Evolutionary conservation across 2,797 vertebrate genomes (phyloP), one percentile per base, ranked within the genome.

Genomic region (Tragopan temminckii): DNA sequence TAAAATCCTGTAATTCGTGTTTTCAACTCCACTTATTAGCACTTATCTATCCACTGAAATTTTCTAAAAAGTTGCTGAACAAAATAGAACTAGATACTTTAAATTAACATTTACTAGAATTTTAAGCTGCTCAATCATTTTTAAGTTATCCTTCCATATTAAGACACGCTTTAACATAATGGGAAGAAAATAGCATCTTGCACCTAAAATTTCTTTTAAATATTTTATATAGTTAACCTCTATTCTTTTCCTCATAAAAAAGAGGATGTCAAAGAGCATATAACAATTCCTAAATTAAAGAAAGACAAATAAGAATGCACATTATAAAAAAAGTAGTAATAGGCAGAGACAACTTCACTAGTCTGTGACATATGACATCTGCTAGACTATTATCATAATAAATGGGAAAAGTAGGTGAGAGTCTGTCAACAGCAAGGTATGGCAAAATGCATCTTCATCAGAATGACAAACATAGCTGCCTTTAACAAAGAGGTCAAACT

Each of bases 311-410:
- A 81, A 77, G 87, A 96, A 88, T 66, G 68, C 27, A 86, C 75
- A 88, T 72, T 93, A 71, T 67, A 71, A 66, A 16, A 45, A 80
- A 80, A 55, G 63, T 57, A 91, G 76, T 76, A 95, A 92, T 79
- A 94, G 92, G 85, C 61, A 95, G 29, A 96, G 92, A 95, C 83
- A 96, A 97, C 95, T 81, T 95, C 92, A 95, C 76, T 95, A 95
- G 92, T 78, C 94, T 95, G 90, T 92, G 80, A 91, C 88, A 95
- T 85, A 94, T 77, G 88, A 96, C 88, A 97, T 94, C 77, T 83
- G 94, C 84, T 88, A 94, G 88, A 89, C 93, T 94, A 90, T 97
- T 97, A 97, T 93, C 92, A 96, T 97, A 97, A 95, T 96, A 97
- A 97, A 97, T 97, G 94, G 83, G 76, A 96, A 96, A 97, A 93